phyloP scores from a whole-genome alignment of 2,888 invertebrate genomes.

The Leptinotarsa peninsularis region DNA sequence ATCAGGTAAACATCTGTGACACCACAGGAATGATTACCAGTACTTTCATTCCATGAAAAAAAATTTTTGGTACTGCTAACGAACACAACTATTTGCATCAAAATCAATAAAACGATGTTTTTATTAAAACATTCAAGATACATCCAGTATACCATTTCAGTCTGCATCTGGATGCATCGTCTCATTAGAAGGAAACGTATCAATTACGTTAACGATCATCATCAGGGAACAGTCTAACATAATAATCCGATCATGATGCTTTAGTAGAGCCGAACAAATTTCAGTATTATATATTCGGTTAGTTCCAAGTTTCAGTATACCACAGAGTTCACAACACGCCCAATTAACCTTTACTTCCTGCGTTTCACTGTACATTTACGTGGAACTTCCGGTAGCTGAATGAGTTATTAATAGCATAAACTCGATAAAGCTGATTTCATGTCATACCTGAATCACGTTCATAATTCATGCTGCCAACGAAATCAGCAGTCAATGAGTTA shows the following conservation, averaged over 20 bases:
- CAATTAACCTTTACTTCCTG: constrained; percentile 11
- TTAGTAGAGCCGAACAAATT: background rate
- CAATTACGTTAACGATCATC: background rate
- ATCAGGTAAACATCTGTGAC: no score
- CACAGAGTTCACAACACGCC: constrained; percentile 14
- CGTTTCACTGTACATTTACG: constrained; percentile 17
- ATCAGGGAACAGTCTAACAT: background rate
- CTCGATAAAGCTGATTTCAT: constrained; percentile 4
- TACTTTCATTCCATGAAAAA: no score
- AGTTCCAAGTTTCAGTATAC: background rate
- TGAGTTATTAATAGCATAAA: constrained; percentile 16
- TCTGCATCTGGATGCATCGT: no score
- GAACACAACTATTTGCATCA: no score
- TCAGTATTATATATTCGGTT: background rate
- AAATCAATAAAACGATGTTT: no score
- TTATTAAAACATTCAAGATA: no score
- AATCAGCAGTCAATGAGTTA: background rate
- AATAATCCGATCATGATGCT: background rate
- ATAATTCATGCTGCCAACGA: background rate
- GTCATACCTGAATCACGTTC: constrained; percentile 18
- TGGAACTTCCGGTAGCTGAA: constrained; percentile 7
- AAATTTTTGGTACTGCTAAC: no score
- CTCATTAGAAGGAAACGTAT: background rate
- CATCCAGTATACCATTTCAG: no score
- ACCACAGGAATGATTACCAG: no score